Conservation (phyloP, 2,888 invertebrate species). For the Leptopterna dolabrata region DNA sequence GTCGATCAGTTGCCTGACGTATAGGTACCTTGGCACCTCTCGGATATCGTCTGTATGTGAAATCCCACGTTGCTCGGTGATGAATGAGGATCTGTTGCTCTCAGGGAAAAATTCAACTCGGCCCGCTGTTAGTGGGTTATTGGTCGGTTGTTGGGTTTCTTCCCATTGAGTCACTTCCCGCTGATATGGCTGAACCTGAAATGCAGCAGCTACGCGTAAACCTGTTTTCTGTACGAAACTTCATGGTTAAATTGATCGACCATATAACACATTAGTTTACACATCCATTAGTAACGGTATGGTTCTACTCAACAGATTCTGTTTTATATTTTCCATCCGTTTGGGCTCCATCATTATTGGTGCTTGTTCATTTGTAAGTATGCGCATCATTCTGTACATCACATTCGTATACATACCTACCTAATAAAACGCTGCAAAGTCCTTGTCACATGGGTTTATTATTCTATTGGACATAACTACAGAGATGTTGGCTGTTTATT, state of each 20-base stretch:
- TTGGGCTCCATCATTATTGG: conserved; percentile 51
- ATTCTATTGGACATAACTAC: no score
- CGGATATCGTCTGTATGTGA: background rate
- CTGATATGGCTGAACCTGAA: background rate
- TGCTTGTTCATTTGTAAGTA: conserved; percentile 38
- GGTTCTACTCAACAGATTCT: conserved; percentile 51
- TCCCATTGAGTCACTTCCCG: background rate
- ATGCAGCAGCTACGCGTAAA: background rate
- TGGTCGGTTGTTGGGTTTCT: background rate
- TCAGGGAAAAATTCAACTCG: background rate
- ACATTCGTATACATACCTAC: no score
- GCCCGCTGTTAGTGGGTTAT: background rate
- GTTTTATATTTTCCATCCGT: conserved; percentile 49
- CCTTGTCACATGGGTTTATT: no score
- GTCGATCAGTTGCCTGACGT: background rate
- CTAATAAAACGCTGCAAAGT: no score
- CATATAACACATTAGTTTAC: no score
- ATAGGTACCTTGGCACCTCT: background rate
- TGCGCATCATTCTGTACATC: background rate
- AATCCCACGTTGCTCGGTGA: background rate
- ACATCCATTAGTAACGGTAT: background rate
- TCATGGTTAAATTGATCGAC: no score
- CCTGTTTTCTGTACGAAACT: no score
- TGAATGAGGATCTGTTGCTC: background rate
- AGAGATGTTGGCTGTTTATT: no score